Evolutionary conservation across 2,797 vertebrate genomes (phyloP), one percentile per base, ranked within the genome.

Genomic region (Ptychadena robeensis): DNA sequence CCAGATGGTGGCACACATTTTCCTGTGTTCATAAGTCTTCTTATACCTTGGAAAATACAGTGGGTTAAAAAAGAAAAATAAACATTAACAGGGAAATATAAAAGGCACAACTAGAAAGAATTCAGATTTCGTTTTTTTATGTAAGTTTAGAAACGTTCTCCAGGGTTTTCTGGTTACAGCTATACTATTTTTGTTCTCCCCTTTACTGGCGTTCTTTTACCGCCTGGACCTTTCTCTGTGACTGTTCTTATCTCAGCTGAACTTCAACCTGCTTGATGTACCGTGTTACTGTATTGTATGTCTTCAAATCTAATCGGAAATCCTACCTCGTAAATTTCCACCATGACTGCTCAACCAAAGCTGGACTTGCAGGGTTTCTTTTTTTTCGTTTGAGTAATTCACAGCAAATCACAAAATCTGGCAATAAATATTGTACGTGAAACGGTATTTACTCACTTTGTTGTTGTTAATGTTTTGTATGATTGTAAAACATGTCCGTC

Each of bases 1-100:
- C n/a, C n/a, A n/a, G n/a, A n/a, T n/a, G n/a, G n/a, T n/a, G n/a
- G n/a, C n/a, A n/a, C n/a, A n/a, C n/a, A n/a, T n/a, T n/a, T n/a
- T n/a, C n/a, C n/a, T n/a, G n/a, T n/a, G n/a, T n/a, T n/a, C n/a
- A n/a, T n/a, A n/a, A n/a, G n/a, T n/a, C n/a, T n/a, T n/a, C n/a
- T n/a, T n/a, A n/a, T n/a, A n/a, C n/a, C n/a, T n/a, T n/a, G n/a
- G n/a, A n/a, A n/a, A n/a, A n/a, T n/a, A n/a, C n/a, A 2, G 18
- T 18, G 22, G 12, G 12, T 77, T 64, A 72, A 71, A 77, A 34
- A 61, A 70, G 35, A 79, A 4, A 48, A 4, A 48, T 40, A 40
- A 40, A 40, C 2, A 12, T 14, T 40, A 40, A 7, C n/a, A n/a
- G n/a, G n/a, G n/a, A 64, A 34, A 37, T 48, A 48, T 66, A 15